A percentile compares a stretch with the other conserved stretches of the same genome.
These are phyloP conservation scores for Trichopria drosophilae DNA, from an alignment of 2,888 invertebrate genomes.

Conservation along the genomic window DNA sequence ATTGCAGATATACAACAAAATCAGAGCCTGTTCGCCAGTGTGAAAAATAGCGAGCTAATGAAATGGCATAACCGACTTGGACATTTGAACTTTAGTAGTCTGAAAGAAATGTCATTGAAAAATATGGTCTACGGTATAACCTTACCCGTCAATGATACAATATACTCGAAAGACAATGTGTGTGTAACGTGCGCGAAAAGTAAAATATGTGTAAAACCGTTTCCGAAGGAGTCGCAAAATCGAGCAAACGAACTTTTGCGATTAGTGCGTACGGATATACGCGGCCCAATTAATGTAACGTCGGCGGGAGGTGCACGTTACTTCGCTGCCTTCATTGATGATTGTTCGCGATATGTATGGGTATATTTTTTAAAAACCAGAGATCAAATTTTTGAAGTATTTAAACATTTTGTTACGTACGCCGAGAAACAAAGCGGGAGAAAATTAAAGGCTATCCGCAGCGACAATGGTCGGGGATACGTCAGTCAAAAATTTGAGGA, in stretches of 20 bases:
- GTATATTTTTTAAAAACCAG: slow-evolving; percentile 1
- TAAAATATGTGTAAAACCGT: slow-evolving; percentile 2
- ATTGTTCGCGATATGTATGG: no score
- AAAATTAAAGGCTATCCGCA: neutral
- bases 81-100: neutral
- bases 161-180: no score
- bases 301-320: no score
- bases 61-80: neutral
- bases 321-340: neutral
- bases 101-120: neutral
- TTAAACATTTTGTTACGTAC: neutral
- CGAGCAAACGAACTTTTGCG: neutral
- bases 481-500: neutral
- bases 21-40: neutral
- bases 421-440: slow-evolving; percentile 1
- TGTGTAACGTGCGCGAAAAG: slow-evolving; percentile 2
- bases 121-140: neutral
- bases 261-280: slow-evolving; percentile 1
- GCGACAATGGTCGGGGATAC: slow-evolving; percentile 1
- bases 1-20: neutral
- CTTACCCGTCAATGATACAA: neutral
- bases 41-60: neutral
- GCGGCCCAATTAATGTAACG: neutral
- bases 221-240: neutral
- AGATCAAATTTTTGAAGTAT: neutral